These are phyloP conservation scores for Eupithecia tripunctaria DNA, from an alignment of 2,888 invertebrate genomes.

Conservation along the genomic window DNA sequence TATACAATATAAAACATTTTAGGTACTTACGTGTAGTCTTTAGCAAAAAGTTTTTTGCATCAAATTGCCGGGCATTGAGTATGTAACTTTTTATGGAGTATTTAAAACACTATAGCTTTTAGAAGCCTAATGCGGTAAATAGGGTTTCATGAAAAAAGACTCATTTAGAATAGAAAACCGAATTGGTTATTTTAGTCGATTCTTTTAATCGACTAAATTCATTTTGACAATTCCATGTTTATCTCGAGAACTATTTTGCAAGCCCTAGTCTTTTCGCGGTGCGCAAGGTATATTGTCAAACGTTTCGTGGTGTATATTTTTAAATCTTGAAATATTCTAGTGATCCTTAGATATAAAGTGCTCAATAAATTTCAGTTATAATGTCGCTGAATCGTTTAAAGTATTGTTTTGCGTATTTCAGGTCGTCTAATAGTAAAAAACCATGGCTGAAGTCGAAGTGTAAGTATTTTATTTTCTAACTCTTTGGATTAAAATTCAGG, in stretches of 20 bases:
- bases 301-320: conserved; percentile 62
- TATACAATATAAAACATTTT: no score
- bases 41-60: no score
- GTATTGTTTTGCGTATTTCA: conserved; percentile 76
- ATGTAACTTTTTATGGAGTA: no score
- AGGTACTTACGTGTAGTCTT: no score
- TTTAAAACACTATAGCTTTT: no score
- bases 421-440: conserved; percentile 71
- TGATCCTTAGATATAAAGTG: conserved; percentile 60
- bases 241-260: conserved; percentile 48
- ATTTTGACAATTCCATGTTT: conserved; percentile 16
- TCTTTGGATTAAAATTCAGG: conserved; percentile 20
- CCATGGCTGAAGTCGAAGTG: conserved; percentile 93
- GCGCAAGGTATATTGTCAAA: conserved; percentile 83
- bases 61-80: no score
- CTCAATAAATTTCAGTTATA: conserved; percentile 43
- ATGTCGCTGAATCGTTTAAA: conserved; percentile 59
- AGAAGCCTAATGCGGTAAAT: no score
- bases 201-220: conserved; percentile 23
- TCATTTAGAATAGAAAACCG: no score
- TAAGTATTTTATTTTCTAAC: conserved; percentile 81
- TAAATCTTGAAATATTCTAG: conserved; percentile 68
- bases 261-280: conserved; percentile 77
- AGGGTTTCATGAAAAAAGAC: no score
- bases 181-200: conserved; percentile 2